phyloP scores from a whole-genome alignment of 2,888 invertebrate genomes.

The Diplazon laetatorius region DNA sequence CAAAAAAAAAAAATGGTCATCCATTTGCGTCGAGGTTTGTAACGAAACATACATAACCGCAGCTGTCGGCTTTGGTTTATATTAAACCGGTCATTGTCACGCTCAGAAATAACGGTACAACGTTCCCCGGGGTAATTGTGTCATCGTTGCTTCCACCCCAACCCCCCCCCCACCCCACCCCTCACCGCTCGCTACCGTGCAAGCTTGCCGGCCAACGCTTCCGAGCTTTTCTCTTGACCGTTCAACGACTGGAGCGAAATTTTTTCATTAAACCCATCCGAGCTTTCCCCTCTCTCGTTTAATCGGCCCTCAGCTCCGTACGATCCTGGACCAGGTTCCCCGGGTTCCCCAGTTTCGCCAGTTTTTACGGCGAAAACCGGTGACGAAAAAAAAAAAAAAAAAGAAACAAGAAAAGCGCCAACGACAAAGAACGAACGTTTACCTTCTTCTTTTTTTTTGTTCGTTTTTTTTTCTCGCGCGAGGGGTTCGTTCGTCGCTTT shows the following conservation, averaged over 20 bases:
- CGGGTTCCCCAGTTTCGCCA: slow-evolving; percentile 7
- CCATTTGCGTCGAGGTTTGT: background rate
- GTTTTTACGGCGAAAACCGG: slow-evolving; percentile 23
- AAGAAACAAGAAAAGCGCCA: slow-evolving; percentile 20
- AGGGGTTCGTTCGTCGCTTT: no score
- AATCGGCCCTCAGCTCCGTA: slow-evolving; percentile 46
- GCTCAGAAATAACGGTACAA: slow-evolving; percentile 39
- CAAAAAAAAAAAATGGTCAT: slow-evolving; percentile 18
- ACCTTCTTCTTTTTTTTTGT: slow-evolving; percentile 27
- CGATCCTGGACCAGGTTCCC: slow-evolving; percentile 1
- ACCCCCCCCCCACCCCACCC: no score
- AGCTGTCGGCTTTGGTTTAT: slow-evolving; percentile 40
- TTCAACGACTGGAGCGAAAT: slow-evolving; percentile 45
- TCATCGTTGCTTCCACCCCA: slow-evolving; percentile 32
- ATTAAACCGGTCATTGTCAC: slow-evolving; percentile 57
- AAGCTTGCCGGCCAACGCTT: no score
- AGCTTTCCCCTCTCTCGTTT: slow-evolving; percentile 1
- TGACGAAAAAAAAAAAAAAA: no score
- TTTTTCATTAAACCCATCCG: slow-evolving; percentile 49
- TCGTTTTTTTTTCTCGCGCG: slow-evolving; percentile 23
- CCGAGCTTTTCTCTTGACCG: slow-evolving; percentile 12
- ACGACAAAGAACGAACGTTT: slow-evolving; percentile 45
- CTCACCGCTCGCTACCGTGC: no score
- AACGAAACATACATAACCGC: slow-evolving; percentile 8
- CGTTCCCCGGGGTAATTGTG: slow-evolving; percentile 53